Percentiles rank a stretch among this genome's conserved stretches.
Conservation (phyloP, 1,140 invertebrate genomes). For the Megalopta genalis region DNA sequence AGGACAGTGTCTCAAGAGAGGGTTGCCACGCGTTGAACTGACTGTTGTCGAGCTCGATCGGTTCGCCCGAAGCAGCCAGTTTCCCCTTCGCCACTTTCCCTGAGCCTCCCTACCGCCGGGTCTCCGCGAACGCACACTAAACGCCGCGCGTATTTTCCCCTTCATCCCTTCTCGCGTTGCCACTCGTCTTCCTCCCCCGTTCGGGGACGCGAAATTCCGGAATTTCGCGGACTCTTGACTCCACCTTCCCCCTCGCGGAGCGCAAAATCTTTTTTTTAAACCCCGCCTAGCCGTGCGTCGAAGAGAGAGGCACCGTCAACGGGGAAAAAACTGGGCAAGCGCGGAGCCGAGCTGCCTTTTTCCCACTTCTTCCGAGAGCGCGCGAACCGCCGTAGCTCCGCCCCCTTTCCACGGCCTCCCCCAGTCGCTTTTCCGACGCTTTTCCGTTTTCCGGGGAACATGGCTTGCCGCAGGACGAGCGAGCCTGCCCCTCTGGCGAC, state of each 20-base stretch:
- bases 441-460: conserved; percentile 59
- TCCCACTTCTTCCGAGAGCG: conserved; percentile 66
- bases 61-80: conserved; percentile 58
- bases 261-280: conserved; percentile 69
- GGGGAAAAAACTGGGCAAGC: conserved; percentile 57
- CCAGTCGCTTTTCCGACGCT: conserved; percentile 44
- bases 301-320: conserved; percentile 46
- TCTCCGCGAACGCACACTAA: conserved; percentile 5
- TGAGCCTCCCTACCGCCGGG: conserved; percentile 1
- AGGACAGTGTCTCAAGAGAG: conserved; percentile 59
- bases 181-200: conserved; percentile 35
- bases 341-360: conserved; percentile 55
- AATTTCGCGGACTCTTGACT: conserved; percentile 56
- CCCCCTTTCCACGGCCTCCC: conserved; percentile 55
- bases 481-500: no score
- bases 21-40: conserved; percentile 74
- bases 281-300: conserved; percentile 69
- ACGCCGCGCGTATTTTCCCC: conserved; percentile 46
- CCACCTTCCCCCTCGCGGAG: conserved; percentile 48
- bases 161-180: conserved; percentile 35
- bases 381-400: conserved; percentile 56
- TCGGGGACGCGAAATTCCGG: conserved; percentile 49
- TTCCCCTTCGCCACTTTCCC: conserved; percentile 72
- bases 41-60: conserved; percentile 68
- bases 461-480: conserved; percentile 2